These are phyloP conservation scores for Ptychadena robeensis DNA, from an alignment of 2,797 vertebrate genomes.

Conservation along the genomic window DNA sequence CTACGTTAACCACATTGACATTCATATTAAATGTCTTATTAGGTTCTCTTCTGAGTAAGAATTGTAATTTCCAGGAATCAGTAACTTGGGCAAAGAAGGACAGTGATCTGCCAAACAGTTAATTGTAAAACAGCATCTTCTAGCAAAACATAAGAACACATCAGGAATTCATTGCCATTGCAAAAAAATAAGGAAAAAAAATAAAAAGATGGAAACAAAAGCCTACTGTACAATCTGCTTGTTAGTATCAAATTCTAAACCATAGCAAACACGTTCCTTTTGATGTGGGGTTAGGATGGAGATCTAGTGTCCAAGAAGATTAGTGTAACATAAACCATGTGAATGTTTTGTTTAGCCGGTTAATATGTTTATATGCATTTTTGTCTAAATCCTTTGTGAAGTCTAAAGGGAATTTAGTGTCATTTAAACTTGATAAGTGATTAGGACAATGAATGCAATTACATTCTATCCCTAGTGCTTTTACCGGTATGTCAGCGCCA, in stretches of 20 bases:
- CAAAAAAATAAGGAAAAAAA: conserved; percentile 1
- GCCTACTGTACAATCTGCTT: conserved; percentile 44
- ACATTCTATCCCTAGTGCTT: conserved; percentile 1
- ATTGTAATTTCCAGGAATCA: conserved; percentile 26
- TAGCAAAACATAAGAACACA: conserved; percentile 31
- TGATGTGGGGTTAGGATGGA: conserved; percentile 45
- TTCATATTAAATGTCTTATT: neutral
- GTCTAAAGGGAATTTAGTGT: conserved; percentile 4
- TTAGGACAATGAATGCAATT: conserved; percentile 21
- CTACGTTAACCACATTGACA: neutral
- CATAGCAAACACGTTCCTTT: conserved; percentile 42
- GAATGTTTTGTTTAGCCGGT: conserved; percentile 50
- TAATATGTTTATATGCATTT: conserved; percentile 49
- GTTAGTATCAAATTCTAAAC: conserved; percentile 57
- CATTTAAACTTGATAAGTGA: conserved; percentile 16
- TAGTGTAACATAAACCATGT: conserved; percentile 56
- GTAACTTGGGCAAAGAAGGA: conserved; percentile 15
- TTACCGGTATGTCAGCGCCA: neutral
- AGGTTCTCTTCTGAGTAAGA: conserved; percentile 18
- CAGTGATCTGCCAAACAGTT: conserved; percentile 25
- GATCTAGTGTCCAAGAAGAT: conserved; percentile 43
- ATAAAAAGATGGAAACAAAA: conserved; percentile 52
- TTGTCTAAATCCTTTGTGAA: conserved; percentile 33
- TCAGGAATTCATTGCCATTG: conserved; percentile 41
- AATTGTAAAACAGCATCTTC: conserved; percentile 25